These are phyloP conservation scores for Romanogobio albipinnatus DNA, from an alignment of 2,113 vertebrate species.

Conservation along the genomic window DNA sequence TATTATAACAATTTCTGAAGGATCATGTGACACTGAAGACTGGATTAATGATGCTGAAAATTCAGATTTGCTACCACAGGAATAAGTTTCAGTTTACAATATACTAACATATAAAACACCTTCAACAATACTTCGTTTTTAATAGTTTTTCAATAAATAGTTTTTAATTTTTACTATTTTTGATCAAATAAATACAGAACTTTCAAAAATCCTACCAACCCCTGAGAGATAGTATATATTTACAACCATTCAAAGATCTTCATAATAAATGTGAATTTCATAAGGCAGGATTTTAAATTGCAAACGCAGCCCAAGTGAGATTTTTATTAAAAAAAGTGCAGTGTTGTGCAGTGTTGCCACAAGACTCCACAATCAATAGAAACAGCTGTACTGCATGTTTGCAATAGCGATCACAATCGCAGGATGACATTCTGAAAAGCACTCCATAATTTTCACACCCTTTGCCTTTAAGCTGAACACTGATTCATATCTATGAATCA, in stretches of 20 bases:
- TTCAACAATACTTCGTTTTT: not conserved
- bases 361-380: not conserved
- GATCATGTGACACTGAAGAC: not conserved
- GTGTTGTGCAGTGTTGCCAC: not conserved
- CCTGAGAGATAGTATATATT: not conserved
- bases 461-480: not conserved
- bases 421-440: not conserved
- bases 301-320: not conserved
- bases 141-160: no score
- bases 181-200: not conserved
- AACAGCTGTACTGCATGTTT: not conserved
- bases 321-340: not conserved
- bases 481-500: conserved; percentile 23
- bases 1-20: not conserved
- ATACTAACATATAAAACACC: not conserved
- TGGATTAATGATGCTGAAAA: not conserved
- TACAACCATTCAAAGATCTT: not conserved
- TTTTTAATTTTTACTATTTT: not conserved
- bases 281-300: not conserved
- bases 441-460: not conserved
- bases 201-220: not conserved
- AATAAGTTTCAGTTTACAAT: not conserved
- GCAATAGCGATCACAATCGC: not conserved
- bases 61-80: not conserved
- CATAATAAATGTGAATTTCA: conserved; percentile 6